Evolutionary conservation across 2,113 vertebrate genomes (phyloP).

Genomic region (Aegypius monachus): DNA sequence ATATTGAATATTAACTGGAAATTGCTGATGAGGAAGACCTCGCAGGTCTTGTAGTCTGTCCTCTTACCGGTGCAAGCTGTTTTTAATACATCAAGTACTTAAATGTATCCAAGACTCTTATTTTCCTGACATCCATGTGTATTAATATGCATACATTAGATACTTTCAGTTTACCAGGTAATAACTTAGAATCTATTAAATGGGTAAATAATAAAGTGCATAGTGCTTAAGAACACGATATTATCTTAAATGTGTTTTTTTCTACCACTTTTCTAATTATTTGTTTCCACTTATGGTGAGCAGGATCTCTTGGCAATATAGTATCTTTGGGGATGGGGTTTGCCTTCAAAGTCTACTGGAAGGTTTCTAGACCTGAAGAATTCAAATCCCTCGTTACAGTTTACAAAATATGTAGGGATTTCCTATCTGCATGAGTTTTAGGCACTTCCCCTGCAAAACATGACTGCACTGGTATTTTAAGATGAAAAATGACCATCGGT

Average conservation of each 20-base stretch:
- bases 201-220: neutral
- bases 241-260: neutral
- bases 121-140: neutral
- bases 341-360: neutral
- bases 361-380: neutral
- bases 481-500: neutral
- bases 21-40: neutral
- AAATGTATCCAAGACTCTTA: neutral
- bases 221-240: neutral
- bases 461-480: neutral
- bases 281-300: neutral
- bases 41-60: neutral
- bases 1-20: neutral
- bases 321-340: neutral
- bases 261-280: neutral
- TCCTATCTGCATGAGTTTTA: neutral
- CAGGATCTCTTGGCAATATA: neutral
- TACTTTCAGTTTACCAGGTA: neutral
- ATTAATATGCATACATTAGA: neutral
- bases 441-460: neutral
- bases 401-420: neutral
- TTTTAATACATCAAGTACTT: neutral
- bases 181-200: neutral
- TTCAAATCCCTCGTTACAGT: neutral
- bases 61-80: neutral